phyloP scores from a whole-genome alignment of 2,888 invertebrate species.

The Lymantria dispar region DNA sequence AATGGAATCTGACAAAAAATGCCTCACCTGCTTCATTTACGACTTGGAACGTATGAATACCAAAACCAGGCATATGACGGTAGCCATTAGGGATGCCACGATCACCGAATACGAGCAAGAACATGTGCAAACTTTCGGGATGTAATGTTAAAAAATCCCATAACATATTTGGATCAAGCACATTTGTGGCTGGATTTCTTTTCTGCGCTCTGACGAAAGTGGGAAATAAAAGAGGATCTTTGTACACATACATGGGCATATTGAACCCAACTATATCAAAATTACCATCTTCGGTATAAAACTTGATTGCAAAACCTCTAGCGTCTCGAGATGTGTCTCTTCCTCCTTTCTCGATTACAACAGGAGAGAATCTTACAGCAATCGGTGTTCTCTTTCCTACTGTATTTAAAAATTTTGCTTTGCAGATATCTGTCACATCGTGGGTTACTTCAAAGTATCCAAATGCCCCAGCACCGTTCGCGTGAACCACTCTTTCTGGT shows the following conservation, averaged over 20 bases:
- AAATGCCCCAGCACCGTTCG: slow-evolving; percentile 95
- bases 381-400: slow-evolving; percentile 90
- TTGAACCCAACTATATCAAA: slow-evolving; percentile 96
- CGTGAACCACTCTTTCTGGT: slow-evolving; percentile 95
- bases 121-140: slow-evolving; percentile 93
- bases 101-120: slow-evolving; percentile 91
- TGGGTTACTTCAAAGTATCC: slow-evolving; percentile 93
- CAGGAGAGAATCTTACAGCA: slow-evolving; percentile 90
- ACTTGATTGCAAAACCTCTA: slow-evolving; percentile 94
- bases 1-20: slow-evolving; percentile 93
- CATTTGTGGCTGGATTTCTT: slow-evolving; percentile 92
- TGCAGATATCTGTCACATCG: slow-evolving; percentile 88
- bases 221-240: slow-evolving; percentile 93
- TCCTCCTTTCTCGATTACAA: slow-evolving; percentile 92
- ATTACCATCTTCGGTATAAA: slow-evolving; percentile 94
- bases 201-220: slow-evolving; percentile 96
- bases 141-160: slow-evolving; percentile 95
- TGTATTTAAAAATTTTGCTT: slow-evolving; percentile 87
- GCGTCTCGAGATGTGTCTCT: slow-evolving; percentile 93
- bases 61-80: slow-evolving; percentile 95
- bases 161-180: slow-evolving; percentile 93
- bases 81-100: slow-evolving; percentile 94
- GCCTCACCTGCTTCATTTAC: slow-evolving; percentile 87
- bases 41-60: slow-evolving; percentile 94
- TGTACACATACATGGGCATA: slow-evolving; percentile 93